Percentiles rank a stretch among this genome's conserved stretches.
phyloP scores from a whole-genome alignment of 2,888 invertebrate genomes.

The Tiliacea citrago region DNA sequence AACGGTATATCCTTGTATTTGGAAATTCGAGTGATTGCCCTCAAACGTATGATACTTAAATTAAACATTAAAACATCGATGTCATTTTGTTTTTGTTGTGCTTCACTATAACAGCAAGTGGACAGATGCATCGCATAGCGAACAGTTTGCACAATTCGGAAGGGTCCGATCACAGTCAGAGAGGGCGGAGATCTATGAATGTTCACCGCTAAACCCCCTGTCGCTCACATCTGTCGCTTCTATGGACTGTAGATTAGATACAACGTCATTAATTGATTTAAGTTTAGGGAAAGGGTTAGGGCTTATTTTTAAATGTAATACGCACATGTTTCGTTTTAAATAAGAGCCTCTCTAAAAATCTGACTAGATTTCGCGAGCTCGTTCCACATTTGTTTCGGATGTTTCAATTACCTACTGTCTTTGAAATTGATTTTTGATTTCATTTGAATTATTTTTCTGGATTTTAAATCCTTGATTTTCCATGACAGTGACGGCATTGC shows the following conservation, averaged over 20 bases:
- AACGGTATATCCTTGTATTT: conserved; percentile 67
- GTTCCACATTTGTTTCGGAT: neutral
- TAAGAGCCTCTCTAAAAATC: neutral
- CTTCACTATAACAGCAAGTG: conserved; percentile 78
- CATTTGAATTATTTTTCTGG: conserved; percentile 54
- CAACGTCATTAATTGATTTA: conserved; percentile 88
- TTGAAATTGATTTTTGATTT: conserved; percentile 42
- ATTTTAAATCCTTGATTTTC: conserved; percentile 59
- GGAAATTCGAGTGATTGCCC: conserved; percentile 60
- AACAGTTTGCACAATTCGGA: conserved; percentile 88
- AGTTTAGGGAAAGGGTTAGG: conserved; percentile 80
- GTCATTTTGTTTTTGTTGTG: conserved; percentile 52
- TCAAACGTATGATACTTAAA: conserved; percentile 18
- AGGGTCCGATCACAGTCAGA: conserved; percentile 80
- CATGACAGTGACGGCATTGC: conserved; percentile 70
- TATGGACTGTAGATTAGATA: conserved; percentile 84
- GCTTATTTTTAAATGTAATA: conserved; percentile 74
- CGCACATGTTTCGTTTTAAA: conserved; percentile 72
- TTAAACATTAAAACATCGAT: conserved; percentile 60
- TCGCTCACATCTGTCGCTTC: conserved; percentile 88
- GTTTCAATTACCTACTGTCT: conserved; percentile 25
- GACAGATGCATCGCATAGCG: conserved; percentile 87
- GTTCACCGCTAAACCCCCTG: conserved; percentile 84
- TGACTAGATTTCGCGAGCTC: neutral
- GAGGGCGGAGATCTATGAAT: conserved; percentile 87